phyloP scores from a whole-genome alignment of 2,888 invertebrate genomes.

The Cosmopolites sordidus region DNA sequence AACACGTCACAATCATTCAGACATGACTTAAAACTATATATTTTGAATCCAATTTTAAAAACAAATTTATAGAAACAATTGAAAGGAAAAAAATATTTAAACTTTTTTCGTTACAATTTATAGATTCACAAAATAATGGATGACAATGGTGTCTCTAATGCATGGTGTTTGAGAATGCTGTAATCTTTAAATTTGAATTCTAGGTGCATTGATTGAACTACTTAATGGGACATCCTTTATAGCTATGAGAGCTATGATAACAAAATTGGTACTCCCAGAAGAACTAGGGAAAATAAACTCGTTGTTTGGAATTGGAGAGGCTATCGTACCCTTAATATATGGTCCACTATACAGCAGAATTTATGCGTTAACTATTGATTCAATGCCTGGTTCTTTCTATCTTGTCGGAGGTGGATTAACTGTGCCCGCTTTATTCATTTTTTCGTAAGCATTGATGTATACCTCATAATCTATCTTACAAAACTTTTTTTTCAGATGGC shows the following conservation, averaged over 20 bases:
- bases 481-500: conserved; percentile 41
- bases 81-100: too few species aligned
- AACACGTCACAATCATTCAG: too few species aligned
- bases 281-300: conserved; percentile 57
- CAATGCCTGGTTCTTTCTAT: conserved; percentile 41
- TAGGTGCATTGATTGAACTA: conserved; percentile 52
- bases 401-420: conserved; percentile 38
- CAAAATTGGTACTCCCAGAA: conserved; percentile 54
- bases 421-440: conserved; percentile 38
- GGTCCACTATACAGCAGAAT: conserved; percentile 41
- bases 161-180: too few species aligned
- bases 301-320: conserved; percentile 42
- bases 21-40: too few species aligned
- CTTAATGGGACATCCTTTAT: conserved; percentile 51
- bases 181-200: too few species aligned
- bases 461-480: not conserved
- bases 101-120: too few species aligned
- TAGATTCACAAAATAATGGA: too few species aligned
- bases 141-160: too few species aligned
- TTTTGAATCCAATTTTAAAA: too few species aligned
- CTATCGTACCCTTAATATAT: conserved; percentile 41
- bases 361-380: conserved; percentile 37
- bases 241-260: conserved; percentile 54
- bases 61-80: too few species aligned
- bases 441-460: conserved; percentile 35